Percentiles rank a stretch among this genome's conserved stretches.
These are phyloP conservation scores for Echeneis naucrates DNA, from an alignment of 2,797 vertebrate species.

Conservation along the genomic window DNA sequence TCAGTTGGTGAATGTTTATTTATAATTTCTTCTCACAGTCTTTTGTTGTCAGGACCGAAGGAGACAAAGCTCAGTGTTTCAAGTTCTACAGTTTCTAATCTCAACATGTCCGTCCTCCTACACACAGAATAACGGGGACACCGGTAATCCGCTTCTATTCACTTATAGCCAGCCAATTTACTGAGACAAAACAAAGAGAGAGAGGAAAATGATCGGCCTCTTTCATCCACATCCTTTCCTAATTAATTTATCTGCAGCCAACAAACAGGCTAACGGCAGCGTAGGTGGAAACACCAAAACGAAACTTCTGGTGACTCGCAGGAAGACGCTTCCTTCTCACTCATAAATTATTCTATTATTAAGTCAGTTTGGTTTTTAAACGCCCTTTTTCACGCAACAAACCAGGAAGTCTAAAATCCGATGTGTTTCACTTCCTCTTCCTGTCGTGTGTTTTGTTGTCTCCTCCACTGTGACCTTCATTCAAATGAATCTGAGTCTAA, in stretches of 20 bases:
- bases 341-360: too few relatives aligned
- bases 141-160: constrained; percentile 54
- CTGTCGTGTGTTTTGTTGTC: neutral
- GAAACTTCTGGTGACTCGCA: neutral
- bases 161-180: constrained; percentile 30
- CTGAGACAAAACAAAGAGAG: constrained; percentile 39
- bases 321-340: too few relatives aligned
- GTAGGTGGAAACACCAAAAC: constrained; percentile 23
- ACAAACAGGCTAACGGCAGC: constrained; percentile 30
- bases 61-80: neutral
- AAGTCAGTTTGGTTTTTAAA: neutral
- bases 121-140: constrained; percentile 19
- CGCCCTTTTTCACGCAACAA: neutral
- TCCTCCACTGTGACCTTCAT: neutral
- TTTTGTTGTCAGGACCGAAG: neutral
- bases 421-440: neutral
- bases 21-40: neutral
- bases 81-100: constrained; percentile 11
- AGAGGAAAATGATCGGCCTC: constrained; percentile 25
- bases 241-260: constrained; percentile 42
- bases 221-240: constrained; percentile 28
- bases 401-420: too few relatives aligned
- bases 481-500: neutral
- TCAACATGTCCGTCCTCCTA: constrained; percentile 37
- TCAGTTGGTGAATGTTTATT: neutral